Evolutionary conservation across 2,888 invertebrate species (phyloP).

Genomic region (Lepidocyrtinus sp.): DNA sequence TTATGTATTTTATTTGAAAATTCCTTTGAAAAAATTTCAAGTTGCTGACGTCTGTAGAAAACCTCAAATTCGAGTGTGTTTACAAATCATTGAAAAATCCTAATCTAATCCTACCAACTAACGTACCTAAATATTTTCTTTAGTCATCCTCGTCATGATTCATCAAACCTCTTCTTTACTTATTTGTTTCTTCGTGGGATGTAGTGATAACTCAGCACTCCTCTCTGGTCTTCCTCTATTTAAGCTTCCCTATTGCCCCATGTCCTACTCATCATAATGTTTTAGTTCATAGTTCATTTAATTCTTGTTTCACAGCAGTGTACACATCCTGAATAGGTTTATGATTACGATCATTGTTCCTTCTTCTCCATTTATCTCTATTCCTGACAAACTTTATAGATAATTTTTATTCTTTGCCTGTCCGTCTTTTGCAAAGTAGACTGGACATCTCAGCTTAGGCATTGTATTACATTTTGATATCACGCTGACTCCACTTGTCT

Average conservation of each 20-base stretch:
- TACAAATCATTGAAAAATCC: background rate
- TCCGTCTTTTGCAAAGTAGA: background rate
- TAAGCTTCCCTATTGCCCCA: background rate
- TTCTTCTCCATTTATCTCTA: background rate
- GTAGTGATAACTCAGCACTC: conserved; percentile 26
- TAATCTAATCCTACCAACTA: no score
- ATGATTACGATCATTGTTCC: background rate
- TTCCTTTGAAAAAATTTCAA: background rate
- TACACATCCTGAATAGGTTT: background rate
- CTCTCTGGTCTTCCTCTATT: background rate
- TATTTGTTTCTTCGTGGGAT: conserved; percentile 28
- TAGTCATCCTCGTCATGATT: conserved; percentile 34
- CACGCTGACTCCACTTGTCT: conserved; percentile 31
- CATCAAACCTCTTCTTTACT: background rate
- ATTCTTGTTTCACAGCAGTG: background rate
- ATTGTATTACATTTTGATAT: background rate
- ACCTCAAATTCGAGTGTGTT: background rate
- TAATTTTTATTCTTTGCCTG: background rate
- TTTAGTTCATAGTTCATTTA: background rate
- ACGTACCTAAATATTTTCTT: no score
- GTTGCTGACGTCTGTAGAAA: background rate
- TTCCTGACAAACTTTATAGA: background rate
- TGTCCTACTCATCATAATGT: background rate
- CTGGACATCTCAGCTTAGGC: background rate
- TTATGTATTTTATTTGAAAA: background rate